Percentiles rank a stretch among this genome's conserved stretches.
These are phyloP conservation scores for Anolis apletophallus DNA, from an alignment of 2,797 vertebrate genomes.

Conservation along the genomic window DNA sequence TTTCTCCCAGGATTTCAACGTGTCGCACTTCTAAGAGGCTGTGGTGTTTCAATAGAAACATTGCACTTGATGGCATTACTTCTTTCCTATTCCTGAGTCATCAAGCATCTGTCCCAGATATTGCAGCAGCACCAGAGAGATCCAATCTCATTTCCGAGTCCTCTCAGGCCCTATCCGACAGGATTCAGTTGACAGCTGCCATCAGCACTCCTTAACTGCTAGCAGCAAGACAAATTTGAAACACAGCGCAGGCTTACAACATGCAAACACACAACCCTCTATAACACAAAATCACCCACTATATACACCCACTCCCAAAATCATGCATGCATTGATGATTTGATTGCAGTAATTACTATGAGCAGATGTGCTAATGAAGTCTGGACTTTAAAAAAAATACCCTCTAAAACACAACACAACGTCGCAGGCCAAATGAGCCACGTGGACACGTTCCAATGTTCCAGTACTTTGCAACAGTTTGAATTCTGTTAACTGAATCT, in stretches of 20 bases:
- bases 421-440: background rate
- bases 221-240: conserved; percentile 1
- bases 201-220: background rate
- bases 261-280: no score
- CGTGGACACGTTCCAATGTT: background rate
- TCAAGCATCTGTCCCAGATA: background rate
- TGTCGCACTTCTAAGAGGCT: background rate
- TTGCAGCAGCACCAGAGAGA: background rate
- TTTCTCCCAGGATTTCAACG: background rate
- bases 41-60: background rate
- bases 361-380: conserved; percentile 13
- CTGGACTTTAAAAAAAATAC: background rate
- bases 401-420: background rate
- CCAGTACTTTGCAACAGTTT: background rate
- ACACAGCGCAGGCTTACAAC: background rate
- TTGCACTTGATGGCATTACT: background rate
- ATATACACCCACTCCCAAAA: background rate
- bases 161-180: no score
- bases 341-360: conserved; percentile 5
- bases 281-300: background rate
- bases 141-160: background rate
- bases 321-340: conserved; percentile 1
- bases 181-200: conserved; percentile 5
- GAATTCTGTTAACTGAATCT: background rate
- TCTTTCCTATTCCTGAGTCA: background rate